Evolutionary conservation across 1,140 invertebrate species (phyloP), one percentile per base, ranked within the genome.

Genomic region (Eciton burchellii): DNA sequence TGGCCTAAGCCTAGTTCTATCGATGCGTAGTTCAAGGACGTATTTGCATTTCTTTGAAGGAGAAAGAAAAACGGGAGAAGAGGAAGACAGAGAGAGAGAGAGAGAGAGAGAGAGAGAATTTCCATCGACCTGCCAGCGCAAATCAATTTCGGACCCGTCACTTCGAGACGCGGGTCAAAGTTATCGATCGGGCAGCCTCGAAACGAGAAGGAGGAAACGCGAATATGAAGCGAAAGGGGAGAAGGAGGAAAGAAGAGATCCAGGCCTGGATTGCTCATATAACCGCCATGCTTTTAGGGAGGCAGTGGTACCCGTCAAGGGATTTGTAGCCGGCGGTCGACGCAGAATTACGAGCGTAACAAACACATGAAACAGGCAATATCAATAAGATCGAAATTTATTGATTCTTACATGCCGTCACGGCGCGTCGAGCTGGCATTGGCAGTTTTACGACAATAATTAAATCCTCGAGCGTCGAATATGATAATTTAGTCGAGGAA

Each of bases 131-230:
- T 73, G 77, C 68, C 77, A 60, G 21, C 57, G 24, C 54, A 56
- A 81, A 81, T 81, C 68, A 81, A 81, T 81, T 81, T 73, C 77
- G 60, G 60, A 71, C 43, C 52, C 81, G 41, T 77, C 81, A 66
- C 60, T 65, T 66, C 19, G 12, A 73, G 47, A 63, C 35, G 35
- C 49, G 43, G 43, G 70, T 24, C 60, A 63, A 74, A 74, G 59
- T 82, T 82, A 79, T 79, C 60, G 74, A 83, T 81, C 81, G 74
- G n/a, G 41, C 45, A 16, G 52, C 45, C 45, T 73, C 43, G 62
- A 29, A 60, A 68, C n/a, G 9, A 49, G 59, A 45, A 21, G 14
- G 26, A 57, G 56, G n/a, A 45, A 57, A 74, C 21, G 24, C 62
- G 11, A 81, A 21, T 19, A 71, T 71, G 41, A 35, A 14, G 19